Evolutionary conservation across 2,113 vertebrate genomes (phyloP), one percentile per base, ranked within the genome.

Genomic region (Progne subis): DNA sequence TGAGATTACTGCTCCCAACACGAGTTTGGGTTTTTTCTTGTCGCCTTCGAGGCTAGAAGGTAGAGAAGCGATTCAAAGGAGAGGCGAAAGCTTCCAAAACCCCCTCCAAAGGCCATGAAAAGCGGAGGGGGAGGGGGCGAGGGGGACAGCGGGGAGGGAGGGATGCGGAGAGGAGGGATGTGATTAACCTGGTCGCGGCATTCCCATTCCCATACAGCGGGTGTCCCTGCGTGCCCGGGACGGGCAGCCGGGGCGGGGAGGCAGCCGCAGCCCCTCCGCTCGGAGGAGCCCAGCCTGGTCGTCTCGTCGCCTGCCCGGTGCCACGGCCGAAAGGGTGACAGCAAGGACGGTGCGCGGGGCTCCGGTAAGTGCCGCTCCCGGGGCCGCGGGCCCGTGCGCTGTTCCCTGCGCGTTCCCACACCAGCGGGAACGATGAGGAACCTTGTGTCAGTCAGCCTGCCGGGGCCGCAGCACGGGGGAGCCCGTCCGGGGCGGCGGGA

Each of bases 351-450:
- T 72, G 92, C 88, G 32, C 65, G 18, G 26, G 88, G 64, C 91
- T 61, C 16, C 91, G 96, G 98, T 98, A 96, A 98, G 98, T 98
- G 92, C 95, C 24, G 78, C 92, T 92, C 75, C 72, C 44, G 95
- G 46, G 13, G 43, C 82, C 52, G 56, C 49, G 68, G 59, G 52
- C 52, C 82, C 25, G 29, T 9, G 13, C 14, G 65, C 85, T 18
- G 49, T 19, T 86, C 20, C 20, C 20, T 6, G 43, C 6, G 67
- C 44, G 5, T 56, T 56, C 57, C 49, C 67, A 34, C 55, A 23
- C 5, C 53, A 8, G 71, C 21, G 56, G 75, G 29, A 29, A 25
- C 3, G 65, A 25, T 17, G 29, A 41, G 37, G 37, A 37, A 37
- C 37, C 37, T 37, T 37, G 37, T 37, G 37, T 37, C 37, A 37